Base-by-base conservation (phyloP, 30 jellyfish, hydroid and myxozoan species). In the Hydractinia symbiolongicarpus region DNA sequence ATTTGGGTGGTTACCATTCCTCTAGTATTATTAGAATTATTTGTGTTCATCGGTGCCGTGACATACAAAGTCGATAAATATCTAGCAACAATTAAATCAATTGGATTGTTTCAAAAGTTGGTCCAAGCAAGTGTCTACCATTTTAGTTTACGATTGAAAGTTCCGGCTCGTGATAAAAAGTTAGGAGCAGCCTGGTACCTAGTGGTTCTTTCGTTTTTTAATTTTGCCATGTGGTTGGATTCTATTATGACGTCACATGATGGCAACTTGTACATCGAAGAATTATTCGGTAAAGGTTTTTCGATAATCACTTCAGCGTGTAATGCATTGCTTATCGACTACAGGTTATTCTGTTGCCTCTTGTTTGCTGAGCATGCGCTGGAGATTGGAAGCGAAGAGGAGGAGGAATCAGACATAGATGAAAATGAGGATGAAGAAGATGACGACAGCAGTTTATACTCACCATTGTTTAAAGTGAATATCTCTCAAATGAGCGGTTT, bases 1-100 rank as follows among this genome's bases (percentile, higher is more conserved):
- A 82, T 82, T 4, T 82, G 89, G 89, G 76, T 82, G 40, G 78
- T 82, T 5, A 82, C 89, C n/a, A 14, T 82, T 57, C 89, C 89
- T 11, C 54, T 82, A 49, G 61, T 82, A 5, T 77, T 79, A 20
- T 54, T 82, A 77, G 89, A 82, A 30, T 68, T 82, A 40, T 50
- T 76, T 3, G 73, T 68, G 7, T 56, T 82, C 73, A 75, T 82
- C 17, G 89, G 89, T 6, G 76, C 77, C 62, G 62, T 82, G 72
- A 54, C 76, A 71, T 7, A 64, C 0, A 55, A 8, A 53, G 51
- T 20, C 11, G 8, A 66, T 8, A 54, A 17, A 53, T 66, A 61
- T 44, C 50, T 60, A 9, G 57, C 73, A 4, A 83, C 85, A 20
- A 79, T 54, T 51, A 54, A 72, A 30, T 51, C 50, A 10, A 77